Evolutionary conservation across 2,113 vertebrate genomes (phyloP).

Genomic region (Hippocampus zosterae): DNA sequence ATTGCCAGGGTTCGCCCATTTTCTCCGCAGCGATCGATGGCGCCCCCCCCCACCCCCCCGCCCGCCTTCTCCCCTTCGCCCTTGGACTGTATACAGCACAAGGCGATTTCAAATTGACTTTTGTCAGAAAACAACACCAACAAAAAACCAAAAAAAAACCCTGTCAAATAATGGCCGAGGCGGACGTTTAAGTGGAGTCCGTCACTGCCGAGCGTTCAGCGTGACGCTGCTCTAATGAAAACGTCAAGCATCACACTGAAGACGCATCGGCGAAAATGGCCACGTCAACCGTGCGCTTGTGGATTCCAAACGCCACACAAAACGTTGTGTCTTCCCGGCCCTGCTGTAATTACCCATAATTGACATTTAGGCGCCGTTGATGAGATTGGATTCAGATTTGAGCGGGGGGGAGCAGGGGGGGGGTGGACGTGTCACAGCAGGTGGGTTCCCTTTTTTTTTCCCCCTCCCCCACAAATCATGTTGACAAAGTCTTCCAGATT

Average conservation of each 20-base stretch:
- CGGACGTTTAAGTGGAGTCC: constrained; percentile 25
- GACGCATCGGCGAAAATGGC: constrained; percentile 40
- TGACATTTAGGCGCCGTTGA: constrained; percentile 6
- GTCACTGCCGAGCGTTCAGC: constrained; percentile 26
- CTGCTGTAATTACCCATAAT: neutral
- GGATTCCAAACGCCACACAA: neutral
- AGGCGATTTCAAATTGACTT: constrained; percentile 1
- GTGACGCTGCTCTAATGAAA: constrained; percentile 51
- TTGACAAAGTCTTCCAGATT: neutral
- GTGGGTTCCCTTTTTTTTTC: neutral
- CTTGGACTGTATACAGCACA: neutral
- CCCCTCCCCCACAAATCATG: neutral
- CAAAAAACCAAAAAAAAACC: constrained; percentile 11
- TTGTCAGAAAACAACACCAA: neutral
- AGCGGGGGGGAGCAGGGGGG: no score
- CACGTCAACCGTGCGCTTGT: neutral
- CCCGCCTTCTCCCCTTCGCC: neutral
- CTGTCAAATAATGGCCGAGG: constrained; percentile 34
- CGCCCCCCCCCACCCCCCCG: neutral
- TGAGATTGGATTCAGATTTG: neutral
- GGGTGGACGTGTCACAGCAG: neutral
- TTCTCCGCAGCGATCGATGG: constrained; percentile 18
- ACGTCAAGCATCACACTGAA: constrained; percentile 34
- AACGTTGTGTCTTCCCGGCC: neutral
- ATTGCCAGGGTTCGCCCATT: constrained; percentile 20